Evolutionary conservation across 1,140 invertebrate genomes (phyloP).

Genomic region (Drosophila sechellia): DNA sequence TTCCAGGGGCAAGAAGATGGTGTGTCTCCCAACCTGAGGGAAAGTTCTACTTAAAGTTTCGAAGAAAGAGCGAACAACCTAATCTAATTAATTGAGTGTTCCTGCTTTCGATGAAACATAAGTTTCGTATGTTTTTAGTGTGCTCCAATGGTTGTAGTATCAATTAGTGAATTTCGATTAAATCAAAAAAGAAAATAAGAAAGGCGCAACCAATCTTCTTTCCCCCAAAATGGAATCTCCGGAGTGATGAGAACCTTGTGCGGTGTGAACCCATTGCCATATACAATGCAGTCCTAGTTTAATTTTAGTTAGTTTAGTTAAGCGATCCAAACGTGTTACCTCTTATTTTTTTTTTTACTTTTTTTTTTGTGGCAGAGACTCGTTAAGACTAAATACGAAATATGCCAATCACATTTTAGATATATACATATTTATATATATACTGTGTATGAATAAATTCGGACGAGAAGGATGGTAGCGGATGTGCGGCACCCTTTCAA

Average conservation of each 20-base stretch:
- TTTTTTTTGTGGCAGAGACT: constrained; percentile 6
- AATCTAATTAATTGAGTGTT: constrained; percentile 7
- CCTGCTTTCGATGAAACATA: neutral
- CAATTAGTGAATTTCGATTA: constrained; percentile 19
- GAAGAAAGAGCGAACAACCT: neutral
- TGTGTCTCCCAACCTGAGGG: neutral
- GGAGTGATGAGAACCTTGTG: constrained; percentile 6
- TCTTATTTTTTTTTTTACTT: neutral
- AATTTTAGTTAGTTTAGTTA: constrained; percentile 25
- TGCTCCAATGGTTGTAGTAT: constrained; percentile 37
- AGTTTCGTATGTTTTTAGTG: constrained; percentile 14
- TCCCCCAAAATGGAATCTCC: constrained; percentile 1
- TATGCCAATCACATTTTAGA: constrained; percentile 28
- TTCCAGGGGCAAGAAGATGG: constrained; percentile 29
- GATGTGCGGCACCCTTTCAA: constrained; percentile 18
- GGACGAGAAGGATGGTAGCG: neutral
- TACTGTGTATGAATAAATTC: constrained; percentile 16
- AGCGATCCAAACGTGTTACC: constrained; percentile 18
- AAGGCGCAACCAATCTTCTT: neutral
- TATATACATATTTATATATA: constrained; percentile 14
- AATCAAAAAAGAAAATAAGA: neutral
- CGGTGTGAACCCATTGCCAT: constrained; percentile 27
- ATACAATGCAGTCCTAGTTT: constrained; percentile 15
- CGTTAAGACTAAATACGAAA: constrained; percentile 10
- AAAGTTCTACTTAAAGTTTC: neutral